Evolutionary conservation across 2,113 vertebrate genomes (phyloP).

Genomic region (Lasiurus cinereus): DNA sequence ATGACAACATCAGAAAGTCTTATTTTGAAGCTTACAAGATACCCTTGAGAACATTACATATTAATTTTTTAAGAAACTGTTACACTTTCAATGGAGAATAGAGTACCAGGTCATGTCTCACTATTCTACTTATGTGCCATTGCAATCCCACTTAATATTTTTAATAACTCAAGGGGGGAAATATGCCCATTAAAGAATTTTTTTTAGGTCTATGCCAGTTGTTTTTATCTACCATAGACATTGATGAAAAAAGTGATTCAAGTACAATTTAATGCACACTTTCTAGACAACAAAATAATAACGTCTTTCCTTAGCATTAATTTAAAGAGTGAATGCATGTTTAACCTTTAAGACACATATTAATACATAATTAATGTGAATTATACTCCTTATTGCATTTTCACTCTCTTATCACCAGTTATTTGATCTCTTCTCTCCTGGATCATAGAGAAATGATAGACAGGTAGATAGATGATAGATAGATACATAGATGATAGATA

Average conservation of each 20-base stretch:
- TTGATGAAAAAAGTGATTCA: background rate
- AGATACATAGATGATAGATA: background rate
- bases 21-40: slow-evolving; percentile 39
- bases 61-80: too few relatives aligned
- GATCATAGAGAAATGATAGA: background rate
- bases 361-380: background rate
- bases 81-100: background rate
- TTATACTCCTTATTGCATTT: background rate
- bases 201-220: background rate
- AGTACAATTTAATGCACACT: background rate
- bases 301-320: background rate
- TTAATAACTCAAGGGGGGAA: background rate
- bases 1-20: slow-evolving; percentile 25
- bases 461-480: background rate
- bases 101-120: background rate
- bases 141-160: background rate
- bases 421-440: background rate
- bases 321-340: background rate
- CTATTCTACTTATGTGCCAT: background rate
- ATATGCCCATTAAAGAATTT: background rate
- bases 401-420: background rate
- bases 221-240: background rate
- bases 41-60: too few relatives aligned
- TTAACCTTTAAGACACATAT: background rate
- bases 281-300: background rate